Evolutionary conservation across 2,797 vertebrate species (phyloP), one percentile per base, ranked within the genome.

Genomic region (Oreochromis mossambicus): DNA sequence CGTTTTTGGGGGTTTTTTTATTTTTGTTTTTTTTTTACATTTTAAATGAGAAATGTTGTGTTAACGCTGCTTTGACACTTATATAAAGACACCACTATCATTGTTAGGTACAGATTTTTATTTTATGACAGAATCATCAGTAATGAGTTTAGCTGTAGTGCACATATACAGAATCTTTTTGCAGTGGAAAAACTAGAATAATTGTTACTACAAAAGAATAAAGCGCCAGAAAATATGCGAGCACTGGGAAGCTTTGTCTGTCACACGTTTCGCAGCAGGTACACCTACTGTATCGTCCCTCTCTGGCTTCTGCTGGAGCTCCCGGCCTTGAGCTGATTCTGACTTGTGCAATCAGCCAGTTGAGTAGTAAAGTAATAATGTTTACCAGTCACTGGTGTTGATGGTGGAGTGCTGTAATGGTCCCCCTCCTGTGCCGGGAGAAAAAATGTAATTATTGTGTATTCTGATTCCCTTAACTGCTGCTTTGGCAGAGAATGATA

Each of bases 371-470:
- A 92, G 94, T 94, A 95, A 94, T 95, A 92, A 89, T 95, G 92
- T 94, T 95, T 95, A 95, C 95, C 96, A 95, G 96, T 95, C 96
- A 93, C 96, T 93, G 91, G 95, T 96, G 95, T 95, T 96, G 95
- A 89, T 95, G 95, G 95, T 96, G 95, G 94, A 96, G 96, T 97
- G 96, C 97, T 92, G 96, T 96, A 96, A 94, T 96, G 97, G 96
- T 96, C 95, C 96, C 96, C 96, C 96, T 96, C 97, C 96, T 94
- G 96, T 95, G 97, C 91, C 78, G 95, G 96, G 95, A 97, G 96
- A 97, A 97, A 91, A 97, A 97, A 97, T 96, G 96, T 97, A 98
- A 98, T 98, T 98, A 98, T 97, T 98, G 97, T 97, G 97, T 97
- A 97, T 98, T 98, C 96, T 97, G 96, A 98, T 97, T 97, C 97